Percentiles rank a stretch among this genome's conserved stretches.
Evolutionary conservation across 2,797 vertebrate genomes (phyloP).

Genomic region (Agapornis canus): DNA sequence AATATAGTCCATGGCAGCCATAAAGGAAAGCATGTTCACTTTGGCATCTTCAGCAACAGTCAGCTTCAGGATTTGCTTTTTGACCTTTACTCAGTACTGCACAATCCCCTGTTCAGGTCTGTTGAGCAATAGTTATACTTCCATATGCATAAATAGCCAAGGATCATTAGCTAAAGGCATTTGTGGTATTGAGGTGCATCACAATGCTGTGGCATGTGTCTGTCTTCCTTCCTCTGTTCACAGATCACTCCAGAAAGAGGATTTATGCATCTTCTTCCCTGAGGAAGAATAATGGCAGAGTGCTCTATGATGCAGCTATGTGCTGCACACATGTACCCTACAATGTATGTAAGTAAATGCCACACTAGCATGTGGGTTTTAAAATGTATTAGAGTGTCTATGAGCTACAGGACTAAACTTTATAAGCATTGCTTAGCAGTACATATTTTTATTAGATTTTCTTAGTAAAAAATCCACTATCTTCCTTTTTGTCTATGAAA

Average conservation of each 20-base stretch:
- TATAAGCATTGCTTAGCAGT: not conserved
- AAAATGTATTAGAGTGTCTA: not conserved
- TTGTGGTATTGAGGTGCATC: not conserved
- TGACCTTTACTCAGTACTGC: not conserved
- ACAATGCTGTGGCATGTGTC: not conserved
- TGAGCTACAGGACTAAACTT: not conserved
- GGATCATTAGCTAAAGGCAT: not conserved
- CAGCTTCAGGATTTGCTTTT: not conserved
- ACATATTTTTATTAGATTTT: not conserved
- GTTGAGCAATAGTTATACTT: not conserved
- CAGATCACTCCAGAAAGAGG: not conserved
- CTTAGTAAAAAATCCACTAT: not conserved
- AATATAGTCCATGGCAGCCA: not conserved
- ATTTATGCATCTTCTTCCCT: not conserved
- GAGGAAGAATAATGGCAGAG: not conserved
- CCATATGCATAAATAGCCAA: not conserved
- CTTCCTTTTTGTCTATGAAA: slow-evolving; percentile 16
- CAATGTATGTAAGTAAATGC: not conserved
- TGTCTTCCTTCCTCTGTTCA: not conserved
- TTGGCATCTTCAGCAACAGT: not conserved
- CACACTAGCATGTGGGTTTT: not conserved
- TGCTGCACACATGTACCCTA: not conserved
- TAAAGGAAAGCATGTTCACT: not conserved
- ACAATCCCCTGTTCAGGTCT: not conserved
- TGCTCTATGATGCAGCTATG: too few relatives aligned